Base-by-base conservation (phyloP, 2,113 vertebrate genomes). In the Scortum barcoo region DNA sequence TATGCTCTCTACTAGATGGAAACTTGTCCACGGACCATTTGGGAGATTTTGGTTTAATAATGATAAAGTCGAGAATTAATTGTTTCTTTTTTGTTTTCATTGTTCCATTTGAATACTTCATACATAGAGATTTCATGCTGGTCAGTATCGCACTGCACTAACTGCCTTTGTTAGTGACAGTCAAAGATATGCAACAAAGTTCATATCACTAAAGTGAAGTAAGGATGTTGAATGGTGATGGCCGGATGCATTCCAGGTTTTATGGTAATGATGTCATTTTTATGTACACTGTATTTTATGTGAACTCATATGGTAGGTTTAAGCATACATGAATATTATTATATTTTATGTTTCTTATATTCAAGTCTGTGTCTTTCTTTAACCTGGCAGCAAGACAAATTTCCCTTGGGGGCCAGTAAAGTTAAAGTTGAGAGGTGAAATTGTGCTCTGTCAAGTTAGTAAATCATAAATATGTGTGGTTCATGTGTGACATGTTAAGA, bases 241-340 rank as follows among this genome's bases (percentile, higher is more conserved):
- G 26, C 33, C 54, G 63, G 42, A 75, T 77, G 44, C 12, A 56
- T 20, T 67, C 11, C 42, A 48, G 66, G 22, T 66, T 83, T 83
- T 65, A 58, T 68, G 57, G 57, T 76, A 66, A 66, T 48, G n/a
- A 6, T 70, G 46, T 58, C 44, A n/a, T 26, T 65, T 66, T 81
- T 58, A 76, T 79, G 53, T 28, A 19, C 50, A 54, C 1, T 53
- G 53, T 69, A 83, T 79, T 83, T 80, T 75, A 80, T 80, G 58
- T 28, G n/a, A 74, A 36, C 67, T 78, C 33, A 57, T 60, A n/a
- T 33, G 26, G 14, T 19, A 13, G 38, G 20, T 74, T 79, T 73
- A 44, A 83, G 38, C 26, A 72, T 53, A 51, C 62, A 33, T 73
- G 67, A 57, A 36, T 86, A 80, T 70, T 67, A 71, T 81, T 71